A percentile compares a stretch with the other conserved stretches of the same genome.
phyloP scores from a whole-genome alignment of 2,113 vertebrate genomes.

The Sorex araneus region DNA sequence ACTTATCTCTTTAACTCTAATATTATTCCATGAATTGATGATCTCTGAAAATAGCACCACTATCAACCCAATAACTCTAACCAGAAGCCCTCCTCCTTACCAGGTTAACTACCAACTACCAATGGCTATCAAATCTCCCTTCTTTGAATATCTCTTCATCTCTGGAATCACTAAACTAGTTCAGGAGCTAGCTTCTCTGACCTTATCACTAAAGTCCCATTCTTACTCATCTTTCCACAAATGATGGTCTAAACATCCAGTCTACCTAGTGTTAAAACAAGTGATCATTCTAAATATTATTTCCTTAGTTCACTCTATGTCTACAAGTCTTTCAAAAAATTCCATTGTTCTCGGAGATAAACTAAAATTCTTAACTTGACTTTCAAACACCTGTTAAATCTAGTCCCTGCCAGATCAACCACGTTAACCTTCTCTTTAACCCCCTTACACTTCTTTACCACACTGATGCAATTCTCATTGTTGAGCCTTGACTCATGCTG shows the following conservation, averaged over 20 bases:
- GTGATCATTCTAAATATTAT: slow-evolving; percentile 22
- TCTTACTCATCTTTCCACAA: background rate
- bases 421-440: background rate
- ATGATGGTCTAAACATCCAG: background rate
- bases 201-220: background rate
- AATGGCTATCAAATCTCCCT: background rate
- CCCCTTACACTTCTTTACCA: background rate
- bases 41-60: background rate
- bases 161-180: background rate
- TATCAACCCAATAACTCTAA: background rate
- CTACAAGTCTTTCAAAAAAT: slow-evolving; percentile 14
- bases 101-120: background rate
- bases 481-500: background rate
- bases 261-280: background rate
- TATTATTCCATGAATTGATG: background rate
- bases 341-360: background rate
- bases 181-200: background rate
- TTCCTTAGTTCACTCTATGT: background rate
- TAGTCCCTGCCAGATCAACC: background rate
- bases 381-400: background rate
- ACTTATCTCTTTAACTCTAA: background rate
- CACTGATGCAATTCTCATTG: background rate
- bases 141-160: background rate
- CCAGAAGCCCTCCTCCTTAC: background rate
- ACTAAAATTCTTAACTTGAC: background rate